Conservation (phyloP, 2,797 vertebrate genomes). For the Rousettus madagascariensis region DNA sequence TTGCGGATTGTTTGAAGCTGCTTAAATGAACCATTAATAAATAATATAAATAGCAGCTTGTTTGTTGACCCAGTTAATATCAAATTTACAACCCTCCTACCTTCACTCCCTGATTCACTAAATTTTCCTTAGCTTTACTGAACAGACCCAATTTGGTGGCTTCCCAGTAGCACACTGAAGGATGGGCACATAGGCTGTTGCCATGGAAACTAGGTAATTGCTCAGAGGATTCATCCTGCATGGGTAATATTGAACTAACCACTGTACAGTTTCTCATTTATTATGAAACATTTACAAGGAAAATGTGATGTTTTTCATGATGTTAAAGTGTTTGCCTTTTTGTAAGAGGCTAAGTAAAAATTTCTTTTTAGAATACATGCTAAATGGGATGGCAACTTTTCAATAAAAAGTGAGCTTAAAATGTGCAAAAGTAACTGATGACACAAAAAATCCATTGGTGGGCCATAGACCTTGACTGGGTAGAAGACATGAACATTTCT, state of each 20-base stretch:
- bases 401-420: neutral
- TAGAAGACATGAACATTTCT: neutral
- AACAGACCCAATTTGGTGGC: conserved; percentile 40
- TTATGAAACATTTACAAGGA: conserved; percentile 71
- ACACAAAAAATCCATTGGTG: neutral
- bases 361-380: conserved; percentile 45
- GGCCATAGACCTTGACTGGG: neutral
- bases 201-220: conserved; percentile 74
- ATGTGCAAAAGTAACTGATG: neutral
- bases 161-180: conserved; percentile 33
- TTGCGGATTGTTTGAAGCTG: neutral
- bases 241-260: conserved; percentile 61
- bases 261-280: conserved; percentile 58
- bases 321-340: conserved; percentile 50
- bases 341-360: conserved; percentile 37
- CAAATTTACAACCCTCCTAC: neutral
- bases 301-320: conserved; percentile 55
- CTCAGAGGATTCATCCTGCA: conserved; percentile 59
- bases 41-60: conserved; percentile 15
- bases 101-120: neutral
- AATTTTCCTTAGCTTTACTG: conserved; percentile 41
- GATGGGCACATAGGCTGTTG: conserved; percentile 53
- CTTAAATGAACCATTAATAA: conserved; percentile 42
- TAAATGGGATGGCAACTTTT: conserved; percentile 38
- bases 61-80: conserved; percentile 11